These are phyloP conservation scores for Willowsia nigromaculata DNA, from an alignment of 2,888 invertebrate species.

Conservation along the genomic window DNA sequence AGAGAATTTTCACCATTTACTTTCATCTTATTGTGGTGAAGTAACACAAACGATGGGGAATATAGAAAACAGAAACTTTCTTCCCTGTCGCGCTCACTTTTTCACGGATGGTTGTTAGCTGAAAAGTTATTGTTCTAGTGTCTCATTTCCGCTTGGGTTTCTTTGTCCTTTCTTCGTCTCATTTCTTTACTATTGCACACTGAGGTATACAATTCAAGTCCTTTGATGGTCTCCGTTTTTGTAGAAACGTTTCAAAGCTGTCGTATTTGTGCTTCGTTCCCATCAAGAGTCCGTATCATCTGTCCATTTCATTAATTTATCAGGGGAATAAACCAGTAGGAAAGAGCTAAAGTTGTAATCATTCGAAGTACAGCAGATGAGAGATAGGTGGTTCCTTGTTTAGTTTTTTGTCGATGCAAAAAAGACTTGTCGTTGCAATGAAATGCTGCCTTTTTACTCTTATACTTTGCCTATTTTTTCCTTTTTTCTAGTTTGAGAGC, in stretches of 20 bases:
- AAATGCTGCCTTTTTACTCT: not conserved
- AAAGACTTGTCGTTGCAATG: not conserved
- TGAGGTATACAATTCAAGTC: not conserved
- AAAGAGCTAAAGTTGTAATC: slow-evolving; percentile 10
- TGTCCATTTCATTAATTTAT: slow-evolving; percentile 53
- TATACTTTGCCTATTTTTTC: not conserved
- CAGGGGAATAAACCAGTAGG: slow-evolving; percentile 25
- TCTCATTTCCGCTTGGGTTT: not conserved
- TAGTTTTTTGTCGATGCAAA: not conserved
- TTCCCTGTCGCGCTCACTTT: not conserved
- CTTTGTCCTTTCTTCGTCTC: not conserved
- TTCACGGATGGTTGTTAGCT: not conserved
- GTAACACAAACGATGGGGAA: not conserved
- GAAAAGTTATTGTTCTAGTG: not conserved
- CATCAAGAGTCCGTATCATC: slow-evolving; percentile 44
- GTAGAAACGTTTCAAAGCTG: slow-evolving; percentile 2
- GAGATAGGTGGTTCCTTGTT: no score
- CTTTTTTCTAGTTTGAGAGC: not conserved
- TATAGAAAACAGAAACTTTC: not conserved
- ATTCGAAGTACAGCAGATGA: not conserved
- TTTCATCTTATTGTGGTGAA: not conserved
- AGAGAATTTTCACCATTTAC: not conserved
- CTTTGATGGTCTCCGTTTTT: not conserved
- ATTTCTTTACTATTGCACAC: not conserved
- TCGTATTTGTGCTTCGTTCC: not conserved